Percentiles rank a stretch among this genome's conserved stretches.
These are phyloP conservation scores for Pantelozetes paolii DNA, from an alignment of 2,888 invertebrate genomes.

Conservation along the genomic window DNA sequence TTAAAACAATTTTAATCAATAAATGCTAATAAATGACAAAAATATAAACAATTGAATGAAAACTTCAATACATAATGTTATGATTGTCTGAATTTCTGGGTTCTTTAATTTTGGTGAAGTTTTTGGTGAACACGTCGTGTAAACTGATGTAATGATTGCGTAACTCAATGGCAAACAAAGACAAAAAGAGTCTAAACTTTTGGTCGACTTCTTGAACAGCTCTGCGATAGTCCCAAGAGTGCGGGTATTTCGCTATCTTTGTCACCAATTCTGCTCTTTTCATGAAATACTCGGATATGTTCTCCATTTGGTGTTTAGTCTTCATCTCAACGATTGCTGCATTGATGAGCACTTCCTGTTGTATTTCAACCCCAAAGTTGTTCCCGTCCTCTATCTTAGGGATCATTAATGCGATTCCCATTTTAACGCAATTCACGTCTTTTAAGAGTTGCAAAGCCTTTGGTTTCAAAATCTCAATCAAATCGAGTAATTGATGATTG, in stretches of 20 bases:
- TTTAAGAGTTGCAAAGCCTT: slow-evolving; percentile 6
- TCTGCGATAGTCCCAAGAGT: background rate
- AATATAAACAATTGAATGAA: background rate
- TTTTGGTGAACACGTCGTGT: background rate
- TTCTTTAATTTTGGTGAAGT: background rate
- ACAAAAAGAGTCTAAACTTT: background rate
- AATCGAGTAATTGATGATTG: background rate
- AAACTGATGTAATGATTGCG: background rate
- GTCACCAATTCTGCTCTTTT: background rate
- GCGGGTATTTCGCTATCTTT: background rate
- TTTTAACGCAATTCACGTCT: background rate
- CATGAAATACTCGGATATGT: background rate
- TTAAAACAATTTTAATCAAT: too few relatives aligned
- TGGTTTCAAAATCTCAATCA: slow-evolving; percentile 2
- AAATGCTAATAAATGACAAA: background rate
- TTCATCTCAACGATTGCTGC: background rate
- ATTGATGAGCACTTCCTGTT: background rate
- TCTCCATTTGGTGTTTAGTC: background rate
- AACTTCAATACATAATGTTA: background rate
- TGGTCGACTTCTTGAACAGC: background rate
- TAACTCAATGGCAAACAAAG: background rate
- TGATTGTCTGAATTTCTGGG: background rate
- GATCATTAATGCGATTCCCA: background rate
- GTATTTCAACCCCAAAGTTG: slow-evolving; percentile 5
- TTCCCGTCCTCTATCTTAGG: slow-evolving; percentile 1